Base-by-base conservation (phyloP, 2,113 vertebrate species). In the Hyla sarda region DNA sequence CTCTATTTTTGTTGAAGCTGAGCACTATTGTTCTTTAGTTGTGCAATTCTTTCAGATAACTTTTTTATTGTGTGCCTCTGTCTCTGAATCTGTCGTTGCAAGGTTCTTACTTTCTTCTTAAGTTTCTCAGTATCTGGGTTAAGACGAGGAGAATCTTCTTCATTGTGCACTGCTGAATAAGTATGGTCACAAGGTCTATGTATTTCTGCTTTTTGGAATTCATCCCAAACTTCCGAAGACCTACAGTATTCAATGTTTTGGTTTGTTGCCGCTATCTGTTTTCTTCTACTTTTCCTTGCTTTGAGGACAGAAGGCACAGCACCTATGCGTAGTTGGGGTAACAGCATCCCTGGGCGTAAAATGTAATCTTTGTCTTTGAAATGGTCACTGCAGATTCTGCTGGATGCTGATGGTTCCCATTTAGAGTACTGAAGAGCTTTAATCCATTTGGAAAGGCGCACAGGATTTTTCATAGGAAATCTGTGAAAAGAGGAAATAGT, bases 301-400 rank as follows among this genome's bases (percentile, higher is more conserved):
- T 56, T 67, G 62, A 30, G 45, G 34, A 80, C 34, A 23, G 65
- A 80, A 72, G 84, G 84, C 17, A 80, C 75, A 47, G 76, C 84
- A 58, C 37, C n/a, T 10, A 13, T 9, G 17, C 37, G 30, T 4
- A 86, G 84, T 45, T 50, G 76, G 11, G 60, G 75, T 45, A 45
- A 47, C 3, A 54, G 30, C 5, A n/a, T 50, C 41, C 62, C 84
- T 52, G 76, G 47, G 2, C 5, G 32, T 2, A 41, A 2, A 37
- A 71, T 72, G 34, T 80, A 80, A 58, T 86, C 84, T 16, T 86
- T 54, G 19, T 80, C 48, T 21, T 37, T 58, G 77, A 86, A 86
- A 69, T 86, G 84, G 37, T 80, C 84, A 12, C 60, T 80, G 32
- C 84, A 86, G 32, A 86, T 80, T 80, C 84, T 86, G 62, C 76